These are phyloP conservation scores for Itoplectis maculator DNA, from an alignment of 2,888 invertebrate species.

Conservation along the genomic window DNA sequence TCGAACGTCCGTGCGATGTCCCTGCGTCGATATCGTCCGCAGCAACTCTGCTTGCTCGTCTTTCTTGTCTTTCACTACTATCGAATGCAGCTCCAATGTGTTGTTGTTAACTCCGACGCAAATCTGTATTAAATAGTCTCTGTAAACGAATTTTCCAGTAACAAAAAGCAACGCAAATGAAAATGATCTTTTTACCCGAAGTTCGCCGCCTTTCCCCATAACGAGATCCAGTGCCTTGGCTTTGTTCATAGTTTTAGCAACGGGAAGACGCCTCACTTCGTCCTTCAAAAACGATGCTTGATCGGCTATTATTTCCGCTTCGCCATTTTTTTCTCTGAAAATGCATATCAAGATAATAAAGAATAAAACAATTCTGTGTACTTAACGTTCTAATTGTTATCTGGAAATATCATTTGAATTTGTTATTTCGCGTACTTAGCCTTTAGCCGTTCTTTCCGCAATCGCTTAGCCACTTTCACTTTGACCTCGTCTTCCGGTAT, in stretches of 20 bases:
- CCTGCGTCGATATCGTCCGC: constrained; percentile 89
- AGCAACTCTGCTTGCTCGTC: constrained; percentile 87
- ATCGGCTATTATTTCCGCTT: constrained; percentile 80
- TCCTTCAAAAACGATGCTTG: constrained; percentile 87
- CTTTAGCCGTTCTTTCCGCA: constrained; percentile 91
- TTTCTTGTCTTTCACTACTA: constrained; percentile 86
- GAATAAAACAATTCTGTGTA: neutral
- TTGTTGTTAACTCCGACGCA: constrained; percentile 90
- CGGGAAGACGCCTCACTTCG: constrained; percentile 89
- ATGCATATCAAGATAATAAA: constrained; percentile 19
- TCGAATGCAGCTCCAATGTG: constrained; percentile 89
- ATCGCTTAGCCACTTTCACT: constrained; percentile 89
- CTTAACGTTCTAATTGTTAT: neutral
- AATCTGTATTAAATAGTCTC: constrained; percentile 81
- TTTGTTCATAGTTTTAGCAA: constrained; percentile 89
- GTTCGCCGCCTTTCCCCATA: constrained; percentile 89
- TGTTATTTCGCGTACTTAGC: constrained; percentile 65
- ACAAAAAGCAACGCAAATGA: neutral
- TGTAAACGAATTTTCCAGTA: no score
- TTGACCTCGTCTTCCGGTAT: constrained; percentile 91
- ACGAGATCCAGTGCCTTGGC: constrained; percentile 89
- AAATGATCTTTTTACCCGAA: constrained; percentile 85
- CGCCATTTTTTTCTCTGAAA: constrained; percentile 74
- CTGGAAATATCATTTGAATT: constrained; percentile 41
- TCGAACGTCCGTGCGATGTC: constrained; percentile 96